A percentile compares a stretch with the other conserved stretches of the same genome.
These are phyloP conservation scores for Acipenser ruthenus DNA, from an alignment of 2,797 vertebrate species.

Conservation along the genomic window DNA sequence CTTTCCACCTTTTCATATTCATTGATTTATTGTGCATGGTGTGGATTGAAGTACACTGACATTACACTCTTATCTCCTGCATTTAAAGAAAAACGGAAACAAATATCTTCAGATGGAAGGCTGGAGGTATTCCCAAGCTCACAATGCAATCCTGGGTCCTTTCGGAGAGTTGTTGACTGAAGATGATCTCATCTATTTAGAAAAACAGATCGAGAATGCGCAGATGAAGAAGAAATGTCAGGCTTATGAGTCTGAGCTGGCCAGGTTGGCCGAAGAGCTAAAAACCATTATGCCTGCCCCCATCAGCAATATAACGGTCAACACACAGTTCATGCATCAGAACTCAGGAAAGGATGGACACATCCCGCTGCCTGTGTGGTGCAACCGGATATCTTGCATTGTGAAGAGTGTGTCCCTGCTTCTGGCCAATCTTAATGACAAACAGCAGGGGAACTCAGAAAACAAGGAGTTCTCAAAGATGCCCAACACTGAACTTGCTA, in stretches of 20 bases:
- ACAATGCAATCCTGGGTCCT: slow-evolving; percentile 86
- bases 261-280: slow-evolving; percentile 71
- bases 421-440: slow-evolving; percentile 61
- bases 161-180: slow-evolving; percentile 89
- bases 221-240: slow-evolving; percentile 72
- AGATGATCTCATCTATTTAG: slow-evolving; percentile 80
- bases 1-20: too few relatives aligned
- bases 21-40: too few relatives aligned
- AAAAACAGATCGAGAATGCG: too few relatives aligned
- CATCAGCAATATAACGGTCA: slow-evolving; percentile 76
- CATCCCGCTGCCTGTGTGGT: slow-evolving; percentile 74
- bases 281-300: slow-evolving; percentile 76
- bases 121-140: slow-evolving; percentile 81
- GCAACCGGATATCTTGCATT: slow-evolving; percentile 73
- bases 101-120: slow-evolving; percentile 52
- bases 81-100: slow-evolving; percentile 45
- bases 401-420: slow-evolving; percentile 82
- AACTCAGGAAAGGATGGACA: slow-evolving; percentile 43
- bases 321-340: slow-evolving; percentile 65
- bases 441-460: slow-evolving; percentile 32
- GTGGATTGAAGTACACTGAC: too few relatives aligned
- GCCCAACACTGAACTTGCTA: slow-evolving; percentile 62
- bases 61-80: neutral
- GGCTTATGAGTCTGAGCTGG: slow-evolving; percentile 76
- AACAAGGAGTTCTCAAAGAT: slow-evolving; percentile 49